Base-by-base conservation (phyloP, 2,113 vertebrate genomes). In the Formicarius rufipectus region DNA sequence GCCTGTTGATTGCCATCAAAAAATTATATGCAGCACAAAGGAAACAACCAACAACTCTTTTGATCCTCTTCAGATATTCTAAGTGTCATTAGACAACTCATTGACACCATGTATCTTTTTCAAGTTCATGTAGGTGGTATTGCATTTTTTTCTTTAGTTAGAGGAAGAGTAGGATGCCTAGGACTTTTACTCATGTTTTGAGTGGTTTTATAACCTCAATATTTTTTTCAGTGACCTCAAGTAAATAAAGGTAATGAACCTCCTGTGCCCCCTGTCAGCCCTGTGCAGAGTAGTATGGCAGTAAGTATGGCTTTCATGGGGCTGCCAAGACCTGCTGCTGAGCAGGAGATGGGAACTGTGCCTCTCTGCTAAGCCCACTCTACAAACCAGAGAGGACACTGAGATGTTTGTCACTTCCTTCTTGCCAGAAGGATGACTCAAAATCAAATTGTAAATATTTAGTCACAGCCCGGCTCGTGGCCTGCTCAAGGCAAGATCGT, bases 351-450 rank as follows among this genome's bases (percentile, higher is more conserved):
- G 68, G 62, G 49, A 76, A 2, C 40, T 44, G 20, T 45, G 67
- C 9, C 78, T 62, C 73, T 71, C 42, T 4, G 5, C 66, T 84
- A 30, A 75, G 22, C 37, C 30, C 16, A 6, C 12, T 23, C 18
- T 4, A 2, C 3, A 5, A 87, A 49, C n/a, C 20, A 39, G 55
- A 73, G 50, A 83, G 62, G 74, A 6, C 71, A 67, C 4, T 1
- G 3, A 85, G 42, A 66, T 86, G 21, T 45, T 93, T 85, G 82
- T 72, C 62, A 37, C 10, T 75, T 39, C 30, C 77, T 81, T 75
- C 40, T 81, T 87, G 69, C 73, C 62, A 84, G 81, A 87, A 94
- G 77, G 55, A 90, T 86, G 80, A 56, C 35, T 94, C 49, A 23
- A 49, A 88, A 84, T 63, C 35, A 75, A 78, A 75, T 44, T 73